Base-by-base conservation (phyloP, 2,797 vertebrate genomes). In the Erethizon dorsatum region DNA sequence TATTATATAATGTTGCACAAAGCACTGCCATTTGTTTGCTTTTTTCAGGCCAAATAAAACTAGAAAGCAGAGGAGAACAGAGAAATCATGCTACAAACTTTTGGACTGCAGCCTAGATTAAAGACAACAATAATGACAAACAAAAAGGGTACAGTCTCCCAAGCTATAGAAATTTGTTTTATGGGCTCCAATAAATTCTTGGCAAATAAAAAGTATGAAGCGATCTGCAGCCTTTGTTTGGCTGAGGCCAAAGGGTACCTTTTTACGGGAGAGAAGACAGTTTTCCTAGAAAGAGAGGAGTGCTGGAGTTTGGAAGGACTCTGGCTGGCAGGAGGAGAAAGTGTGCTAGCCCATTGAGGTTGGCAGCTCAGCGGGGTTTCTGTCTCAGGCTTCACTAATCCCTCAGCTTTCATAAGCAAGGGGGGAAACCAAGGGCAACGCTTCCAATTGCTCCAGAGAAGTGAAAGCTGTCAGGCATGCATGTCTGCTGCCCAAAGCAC, bases 51-150 rank as follows among this genome's bases (percentile, higher is more conserved):
- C 83, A 84, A 95, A 96, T 80, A 92, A 90, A 95, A 88, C 91
- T 75, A 90, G 94, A 95, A 93, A 95, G 88, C 77, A 88, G 88
- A 94, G 71, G 33, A 3, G 18, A 83, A 24, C 52, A 56, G 73
- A 84, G 97, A 86, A 92, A n/a, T 95, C 94, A 63, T 13, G 92
- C 97, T 91, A 84, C 83, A 97, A 94, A 95, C 86, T 91, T 88
- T 78, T 97, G 94, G 97, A 97, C 5, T 3, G 75, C 11, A 56
- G 96, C 97, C 97, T 95, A 67, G 97, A 96, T 93, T 86, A 96
- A 97, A 94, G 95, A 69, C 93, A 93, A 94, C 83, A 96, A 52
- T 88, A 91, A 95, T 22, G 56, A 86, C 82, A 92, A 96, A 92
- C 79, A 96, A 10, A 95, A 95, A 91, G 92, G 63, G 33, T 56